Percentiles rank a stretch among this genome's conserved stretches.
Conservation (phyloP, 1,140 invertebrate genomes). For the Mya arenaria region DNA sequence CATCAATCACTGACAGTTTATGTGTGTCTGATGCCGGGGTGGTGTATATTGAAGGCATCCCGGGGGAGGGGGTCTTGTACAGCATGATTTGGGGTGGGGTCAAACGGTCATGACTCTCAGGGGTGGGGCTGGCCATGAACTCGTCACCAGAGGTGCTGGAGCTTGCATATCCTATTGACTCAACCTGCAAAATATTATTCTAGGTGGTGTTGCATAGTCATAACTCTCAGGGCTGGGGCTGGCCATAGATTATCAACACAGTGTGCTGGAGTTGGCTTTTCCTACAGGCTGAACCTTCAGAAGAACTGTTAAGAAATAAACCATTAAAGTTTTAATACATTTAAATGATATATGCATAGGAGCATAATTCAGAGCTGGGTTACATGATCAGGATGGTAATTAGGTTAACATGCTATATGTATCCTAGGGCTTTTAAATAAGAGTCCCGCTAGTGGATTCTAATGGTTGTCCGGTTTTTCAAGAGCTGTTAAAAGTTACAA, state of each 20-base stretch:
- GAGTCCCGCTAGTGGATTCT: too few species aligned
- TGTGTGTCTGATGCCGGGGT: conserved; percentile 36
- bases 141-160: not conserved
- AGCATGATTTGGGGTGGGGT: conserved; percentile 25
- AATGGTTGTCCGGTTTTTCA: too few species aligned
- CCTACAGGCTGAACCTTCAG: conserved; percentile 7
- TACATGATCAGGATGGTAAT: too few species aligned
- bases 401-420: too few species aligned
- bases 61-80: conserved; percentile 35
- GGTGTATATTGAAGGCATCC: conserved; percentile 52
- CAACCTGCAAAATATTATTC: conserved; percentile 42
- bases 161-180: not conserved
- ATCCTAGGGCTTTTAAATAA: too few species aligned
- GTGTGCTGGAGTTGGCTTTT: not conserved
- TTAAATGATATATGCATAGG: too few species aligned
- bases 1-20: conserved; percentile 60
- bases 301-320: too few species aligned
- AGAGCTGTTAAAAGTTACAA: too few species aligned
- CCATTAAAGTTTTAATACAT: too few species aligned
- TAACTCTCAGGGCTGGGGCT: not conserved
- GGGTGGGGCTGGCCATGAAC: not conserved
- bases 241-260: not conserved
- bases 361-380: too few species aligned
- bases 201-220: not conserved
- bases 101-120: not conserved